Base-by-base conservation (phyloP, 2,113 vertebrate genomes). In the Microtus oregoni region DNA sequence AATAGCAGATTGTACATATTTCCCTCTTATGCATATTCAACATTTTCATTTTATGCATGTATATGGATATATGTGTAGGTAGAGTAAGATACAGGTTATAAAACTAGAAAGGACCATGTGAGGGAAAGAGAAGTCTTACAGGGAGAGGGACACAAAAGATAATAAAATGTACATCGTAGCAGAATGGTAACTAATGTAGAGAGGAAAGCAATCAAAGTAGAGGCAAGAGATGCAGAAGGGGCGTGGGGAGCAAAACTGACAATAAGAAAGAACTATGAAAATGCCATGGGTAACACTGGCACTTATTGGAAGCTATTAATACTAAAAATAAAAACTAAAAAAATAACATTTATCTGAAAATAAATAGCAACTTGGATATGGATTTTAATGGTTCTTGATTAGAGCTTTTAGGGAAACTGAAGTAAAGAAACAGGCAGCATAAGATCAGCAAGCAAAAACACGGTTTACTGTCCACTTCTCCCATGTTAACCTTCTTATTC, bases 391-490 rank as follows among this genome's bases (percentile, higher is more conserved):
- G 55, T 68, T 5, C 10, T n/a, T 32, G 11, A 47, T 5, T 76
- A 30, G 2, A 10, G 3, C 28, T 92, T 67, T 58, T 47, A 76
- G 22, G 0, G 1, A 83, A 58, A 2, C 12, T 83, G 24, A 68
- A 90, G 3, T 22, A 83, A 76, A 75, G 32, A 17, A 63, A 24
- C 19, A 58, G 38, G 10, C 10, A 92, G 38, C 82, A 12, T 47
- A 38, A 38, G 7, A 70, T 30, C 47, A 65, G 2, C n/a, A 55
- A 24, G n/a, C 41, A 28, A 63, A 82, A 26, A n/a, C 19, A 91
- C 41, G 2, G 7, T 38, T 52, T 61, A 14, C 1, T 63, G 17
- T 17, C 0, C 50, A 1, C 9, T 13, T 52, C 8, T 2, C 7
- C 58, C n/a, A 52, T 67, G 20, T 11, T 44, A 52, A 38, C 11